Conservation (phyloP, 2,888 invertebrate genomes). For the Ennomos quercinarius region DNA sequence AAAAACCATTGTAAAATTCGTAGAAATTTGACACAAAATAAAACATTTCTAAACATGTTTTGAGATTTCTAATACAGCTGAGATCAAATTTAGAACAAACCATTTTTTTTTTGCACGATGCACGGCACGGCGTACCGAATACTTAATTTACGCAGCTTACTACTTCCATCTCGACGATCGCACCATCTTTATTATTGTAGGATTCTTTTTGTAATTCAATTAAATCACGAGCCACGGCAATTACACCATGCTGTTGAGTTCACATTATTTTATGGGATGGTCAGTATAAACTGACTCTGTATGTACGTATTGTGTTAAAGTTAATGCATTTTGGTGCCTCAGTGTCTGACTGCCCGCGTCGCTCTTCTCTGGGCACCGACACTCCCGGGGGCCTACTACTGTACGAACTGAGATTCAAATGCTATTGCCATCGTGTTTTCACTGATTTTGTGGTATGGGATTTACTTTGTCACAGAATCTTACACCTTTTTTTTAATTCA, state of each 20-base stretch:
- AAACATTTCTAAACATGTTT: no score
- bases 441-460: no score
- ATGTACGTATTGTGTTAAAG: conserved; percentile 28
- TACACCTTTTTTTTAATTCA: no score
- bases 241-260: conserved; percentile 30
- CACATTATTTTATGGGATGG: conserved; percentile 36
- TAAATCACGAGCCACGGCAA: conserved; percentile 31
- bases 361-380: conserved; percentile 20
- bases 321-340: conserved; percentile 48
- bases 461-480: no score
- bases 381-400: conserved; percentile 20
- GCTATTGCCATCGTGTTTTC: no score
- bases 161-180: neutral
- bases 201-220: conserved; percentile 33
- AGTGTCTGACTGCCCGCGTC: conserved; percentile 41
- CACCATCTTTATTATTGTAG: conserved; percentile 1
- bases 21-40: no score
- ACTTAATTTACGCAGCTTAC: no score
- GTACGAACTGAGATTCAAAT: neutral
- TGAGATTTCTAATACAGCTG: no score
- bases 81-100: no score
- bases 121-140: no score
- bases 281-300: conserved; percentile 22
- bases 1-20: no score
- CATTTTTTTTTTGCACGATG: no score